Base-by-base conservation (phyloP, 2,113 vertebrate species). In the Cynocephalus volans region DNA sequence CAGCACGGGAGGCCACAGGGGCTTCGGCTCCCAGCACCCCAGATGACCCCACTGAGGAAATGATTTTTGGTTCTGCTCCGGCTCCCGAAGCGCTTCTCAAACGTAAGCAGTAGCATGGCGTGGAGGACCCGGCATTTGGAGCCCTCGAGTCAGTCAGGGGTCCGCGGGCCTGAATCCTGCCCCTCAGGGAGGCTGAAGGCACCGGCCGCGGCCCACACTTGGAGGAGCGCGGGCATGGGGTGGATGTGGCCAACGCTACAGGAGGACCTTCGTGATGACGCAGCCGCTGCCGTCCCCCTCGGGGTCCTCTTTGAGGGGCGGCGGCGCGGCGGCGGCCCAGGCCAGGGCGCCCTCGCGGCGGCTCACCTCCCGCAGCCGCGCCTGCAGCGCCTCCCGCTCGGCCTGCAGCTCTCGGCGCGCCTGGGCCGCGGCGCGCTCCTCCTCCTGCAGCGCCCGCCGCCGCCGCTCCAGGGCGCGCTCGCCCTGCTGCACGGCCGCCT, bases 391-490 rank as follows among this genome's bases (percentile, higher is more conserved):
- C 83, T 95, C 94, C 28, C 70, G 58, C 86, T 95, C 96, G 1
- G 93, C 97, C 73, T 89, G 97, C 48, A 95, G 83, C 88, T 95
- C 73, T 36, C 67, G 88, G 58, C 82, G 70, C 28, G 10, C 93
- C 80, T 24, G 90, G 11, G 72, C 83, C 0, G 14, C 31, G 0
- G 92, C 88, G 52, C 82, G 93, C 62, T 97, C 97, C 73, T 96
- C 94, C 72, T 95, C 92, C 81, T 69, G 84, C 64, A 97, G 84
- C 9, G 90, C 98, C 45, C 88, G 19, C 28, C 93, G 86, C 73
- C 95, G 28, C 28, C 70, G 80, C 73, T 96, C 97, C 82, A 97
- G 95, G 8, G 90, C 90, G 69, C 97, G 93, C 67, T 97, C 97
- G 10, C 88, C 95, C 65, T 77, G 93, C 90, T 86, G 81, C 84